Base-by-base conservation (phyloP, 2,797 vertebrate species). In the Coilia nasus region DNA sequence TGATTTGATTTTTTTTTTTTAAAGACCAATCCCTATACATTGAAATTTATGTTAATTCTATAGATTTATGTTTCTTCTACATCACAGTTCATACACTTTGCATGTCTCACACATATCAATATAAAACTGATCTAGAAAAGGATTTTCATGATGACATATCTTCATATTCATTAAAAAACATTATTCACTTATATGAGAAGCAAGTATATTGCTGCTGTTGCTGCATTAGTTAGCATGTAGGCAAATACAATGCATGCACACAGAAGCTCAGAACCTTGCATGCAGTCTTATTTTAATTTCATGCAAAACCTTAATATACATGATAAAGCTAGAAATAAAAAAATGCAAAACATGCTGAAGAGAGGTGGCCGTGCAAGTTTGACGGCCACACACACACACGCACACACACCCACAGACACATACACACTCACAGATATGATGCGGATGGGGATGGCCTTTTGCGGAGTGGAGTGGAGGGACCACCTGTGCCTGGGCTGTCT, bases 401-500 rank as follows among this genome's bases (percentile, higher is more conserved):
- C 67, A 75, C 67, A 35, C 14, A 75, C 67, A 54, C 50, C 3
- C 46, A 47, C 46, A 47, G 4, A 47, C 46, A 47, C 46, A 47
- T 10, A 54, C 50, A 54, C 50, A 54, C 50, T 10, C 50, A 54
- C 50, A 14, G 67, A 75, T 75, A 17, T 2, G 67, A 35, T 75
- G 67, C 67, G 35, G 88, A 88, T 93, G 90, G 89, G 88, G 93
- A 91, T 92, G 93, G 88, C 31, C 28, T 88, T 88, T 83, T 92
- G 93, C 92, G 86, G 92, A 90, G 90, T 90, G 87, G 90, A 89
- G 83, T 91, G 86, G 89, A 93, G 92, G 88, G 87, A 88, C 92
- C 91, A 93, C 93, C 94, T 92, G 92, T 91, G 90, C 90, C 94
- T 94, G 93, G 95, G 94, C 96, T 96, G 95, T 95, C 94, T 94